Conservation (phyloP, 2,888 invertebrate genomes). For the Scaptomyza polygonia region DNA sequence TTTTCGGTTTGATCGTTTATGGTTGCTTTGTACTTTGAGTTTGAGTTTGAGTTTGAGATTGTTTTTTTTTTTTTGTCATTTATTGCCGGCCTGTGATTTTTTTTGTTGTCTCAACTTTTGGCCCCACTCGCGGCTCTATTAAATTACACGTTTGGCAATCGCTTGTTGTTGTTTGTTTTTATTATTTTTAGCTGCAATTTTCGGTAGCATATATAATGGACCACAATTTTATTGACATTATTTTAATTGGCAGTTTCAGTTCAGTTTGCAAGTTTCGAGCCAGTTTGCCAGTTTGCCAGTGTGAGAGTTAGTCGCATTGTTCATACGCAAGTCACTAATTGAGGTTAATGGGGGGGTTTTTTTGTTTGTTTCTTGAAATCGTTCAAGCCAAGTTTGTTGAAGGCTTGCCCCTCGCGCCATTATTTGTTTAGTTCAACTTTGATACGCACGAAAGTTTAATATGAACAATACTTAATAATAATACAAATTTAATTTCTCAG, state of each 20-base stretch:
- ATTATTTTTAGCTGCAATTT: slow-evolving; percentile 65
- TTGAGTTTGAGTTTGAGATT: not conserved
- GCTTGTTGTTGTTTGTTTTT: slow-evolving; percentile 31
- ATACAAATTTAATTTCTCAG: slow-evolving; percentile 21
- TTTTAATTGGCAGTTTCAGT: slow-evolving; percentile 79
- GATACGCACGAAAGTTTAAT: slow-evolving; percentile 32
- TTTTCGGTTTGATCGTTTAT: slow-evolving; percentile 63
- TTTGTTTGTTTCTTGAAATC: slow-evolving; percentile 76
- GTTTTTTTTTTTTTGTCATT: slow-evolving; percentile 52
- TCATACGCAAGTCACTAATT: slow-evolving; percentile 78
- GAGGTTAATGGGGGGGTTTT: slow-evolving; percentile 81
- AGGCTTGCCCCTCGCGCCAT: slow-evolving; percentile 31
- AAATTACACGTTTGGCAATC: slow-evolving; percentile 77
- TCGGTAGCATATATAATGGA: slow-evolving; percentile 77
- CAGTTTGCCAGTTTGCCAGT: slow-evolving; percentile 6
- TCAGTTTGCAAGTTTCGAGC: slow-evolving; percentile 42
- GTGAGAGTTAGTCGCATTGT: slow-evolving; percentile 49
- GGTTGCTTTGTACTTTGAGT: slow-evolving; percentile 75
- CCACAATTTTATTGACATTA: slow-evolving; percentile 81
- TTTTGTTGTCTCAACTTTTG: slow-evolving; percentile 65
- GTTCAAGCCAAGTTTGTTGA: slow-evolving; percentile 62
- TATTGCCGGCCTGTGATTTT: slow-evolving; percentile 74
- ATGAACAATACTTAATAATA: slow-evolving; percentile 17
- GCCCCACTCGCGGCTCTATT: slow-evolving; percentile 69
- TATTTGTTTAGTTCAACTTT: slow-evolving; percentile 49